Percentiles rank a stretch among this genome's conserved stretches.
Evolutionary conservation across 2,797 vertebrate species (phyloP).

Genomic region (Allobates femoralis): DNA sequence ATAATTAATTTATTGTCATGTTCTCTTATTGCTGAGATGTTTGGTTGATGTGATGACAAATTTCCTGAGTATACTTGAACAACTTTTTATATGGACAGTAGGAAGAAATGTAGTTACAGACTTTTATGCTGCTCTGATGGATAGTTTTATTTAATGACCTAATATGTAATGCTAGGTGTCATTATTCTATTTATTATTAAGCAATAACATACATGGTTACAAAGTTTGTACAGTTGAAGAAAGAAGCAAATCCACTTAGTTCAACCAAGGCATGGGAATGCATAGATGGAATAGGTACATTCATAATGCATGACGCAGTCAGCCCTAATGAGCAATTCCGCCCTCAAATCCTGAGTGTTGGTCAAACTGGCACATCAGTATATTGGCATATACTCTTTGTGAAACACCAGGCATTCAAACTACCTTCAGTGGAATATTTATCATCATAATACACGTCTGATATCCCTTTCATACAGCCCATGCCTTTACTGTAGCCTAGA

Average conservation of each 20-base stretch:
- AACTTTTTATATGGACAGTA: conserved; percentile 61
- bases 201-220: no score
- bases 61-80: conserved; percentile 98
- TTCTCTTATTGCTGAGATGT: conserved; percentile 42
- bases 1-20: conserved; percentile 53
- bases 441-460: background rate
- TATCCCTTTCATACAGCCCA: background rate
- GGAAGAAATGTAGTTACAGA: conserved; percentile 12
- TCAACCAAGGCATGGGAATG: no score
- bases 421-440: background rate
- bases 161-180: conserved; percentile 44
- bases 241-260: no score
- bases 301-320: no score
- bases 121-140: conserved; percentile 72
- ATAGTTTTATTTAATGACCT: conserved; percentile 67
- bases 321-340: no score
- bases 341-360: no score
- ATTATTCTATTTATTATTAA: conserved; percentile 48
- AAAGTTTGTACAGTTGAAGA: no score
- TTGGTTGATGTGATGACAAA: conserved; percentile 74
- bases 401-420: background rate
- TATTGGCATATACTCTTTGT: background rate
- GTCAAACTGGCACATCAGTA: no score
- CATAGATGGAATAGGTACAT: no score
- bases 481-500: background rate